Conservation (phyloP, 2,888 invertebrate species). For the Melanostoma scalare region DNA sequence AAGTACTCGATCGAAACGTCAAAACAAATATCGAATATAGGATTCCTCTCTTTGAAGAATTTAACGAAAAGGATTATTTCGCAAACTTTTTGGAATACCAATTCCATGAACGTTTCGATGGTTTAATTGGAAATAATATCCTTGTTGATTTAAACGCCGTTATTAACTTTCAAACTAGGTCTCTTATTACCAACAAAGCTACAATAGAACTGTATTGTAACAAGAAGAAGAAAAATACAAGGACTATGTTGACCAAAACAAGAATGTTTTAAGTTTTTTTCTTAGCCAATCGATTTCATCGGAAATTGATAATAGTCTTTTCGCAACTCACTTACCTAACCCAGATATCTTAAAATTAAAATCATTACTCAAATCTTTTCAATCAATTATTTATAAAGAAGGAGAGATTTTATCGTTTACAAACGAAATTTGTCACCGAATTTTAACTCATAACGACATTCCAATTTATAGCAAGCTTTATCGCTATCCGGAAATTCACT, state of each 20-base stretch:
- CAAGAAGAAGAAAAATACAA: not conserved
- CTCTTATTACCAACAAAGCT: not conserved
- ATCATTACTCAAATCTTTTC: not conserved
- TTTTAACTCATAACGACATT: slow-evolving; percentile 5
- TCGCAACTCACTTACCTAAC: slow-evolving; percentile 4
- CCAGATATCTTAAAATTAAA: slow-evolving; percentile 14
- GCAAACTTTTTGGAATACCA: slow-evolving; percentile 3
- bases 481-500: not conserved
- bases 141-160: not conserved
- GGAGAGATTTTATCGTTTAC: not conserved
- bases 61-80: not conserved
- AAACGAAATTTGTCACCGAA: not conserved
- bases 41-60: not conserved
- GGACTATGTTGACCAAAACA: not conserved
- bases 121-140: not conserved
- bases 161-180: not conserved
- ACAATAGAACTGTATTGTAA: not conserved
- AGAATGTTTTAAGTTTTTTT: not conserved
- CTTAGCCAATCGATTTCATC: not conserved
- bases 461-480: slow-evolving; percentile 47
- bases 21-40: not conserved
- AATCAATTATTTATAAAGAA: slow-evolving; percentile 1
- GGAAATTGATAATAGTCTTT: not conserved
- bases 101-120: not conserved
- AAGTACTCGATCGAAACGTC: not conserved